phyloP scores from a whole-genome alignment of 2,113 vertebrate genomes.

The Alouatta palliata region DNA sequence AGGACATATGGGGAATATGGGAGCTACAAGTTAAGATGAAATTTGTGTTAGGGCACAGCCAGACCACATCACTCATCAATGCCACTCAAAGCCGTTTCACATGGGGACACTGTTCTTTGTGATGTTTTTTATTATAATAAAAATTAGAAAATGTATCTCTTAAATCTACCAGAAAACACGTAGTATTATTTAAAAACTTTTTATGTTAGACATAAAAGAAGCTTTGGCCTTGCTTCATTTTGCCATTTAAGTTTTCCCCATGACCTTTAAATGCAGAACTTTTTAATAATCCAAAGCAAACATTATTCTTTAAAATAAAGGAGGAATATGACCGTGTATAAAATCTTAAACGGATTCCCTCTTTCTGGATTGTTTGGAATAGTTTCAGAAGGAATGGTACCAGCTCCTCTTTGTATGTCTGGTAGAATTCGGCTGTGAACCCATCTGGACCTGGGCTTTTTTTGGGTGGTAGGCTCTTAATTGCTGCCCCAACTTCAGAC shows the following conservation, averaged over 20 bases:
- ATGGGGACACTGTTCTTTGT: not conserved
- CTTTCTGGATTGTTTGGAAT: no score
- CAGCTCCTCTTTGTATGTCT: no score
- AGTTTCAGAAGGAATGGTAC: no score
- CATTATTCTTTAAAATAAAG: not conserved
- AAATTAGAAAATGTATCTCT: not conserved
- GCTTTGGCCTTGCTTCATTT: not conserved
- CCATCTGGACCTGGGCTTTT: no score
- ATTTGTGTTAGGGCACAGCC: no score
- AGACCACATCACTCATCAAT: no score
- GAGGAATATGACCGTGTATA: not conserved
- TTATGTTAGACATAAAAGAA: not conserved
- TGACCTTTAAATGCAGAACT: not conserved
- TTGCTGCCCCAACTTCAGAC: no score
- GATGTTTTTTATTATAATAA: not conserved
- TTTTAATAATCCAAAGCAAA: not conserved
- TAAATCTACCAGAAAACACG: not conserved
- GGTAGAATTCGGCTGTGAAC: no score
- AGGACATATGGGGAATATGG: no score
- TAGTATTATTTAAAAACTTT: not conserved
- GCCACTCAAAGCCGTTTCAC: not conserved
- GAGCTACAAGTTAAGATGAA: no score
- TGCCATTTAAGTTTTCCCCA: not conserved
- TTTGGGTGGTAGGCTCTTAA: no score
- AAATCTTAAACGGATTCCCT: no score